Evolutionary conservation across 2,797 vertebrate species (phyloP).

Genomic region (Bucorvus abyssinicus): DNA sequence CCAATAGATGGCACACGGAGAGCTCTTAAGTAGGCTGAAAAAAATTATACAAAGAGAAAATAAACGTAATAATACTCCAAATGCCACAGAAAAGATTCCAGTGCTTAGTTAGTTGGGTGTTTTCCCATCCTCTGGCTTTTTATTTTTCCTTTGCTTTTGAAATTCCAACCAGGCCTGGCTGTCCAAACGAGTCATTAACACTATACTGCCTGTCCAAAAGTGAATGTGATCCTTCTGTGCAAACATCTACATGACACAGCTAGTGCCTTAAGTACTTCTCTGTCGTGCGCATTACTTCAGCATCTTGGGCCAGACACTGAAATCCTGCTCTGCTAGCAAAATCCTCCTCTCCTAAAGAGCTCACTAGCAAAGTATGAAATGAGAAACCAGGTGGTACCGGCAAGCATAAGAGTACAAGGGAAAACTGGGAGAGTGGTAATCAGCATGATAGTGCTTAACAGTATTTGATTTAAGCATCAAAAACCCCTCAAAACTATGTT

Average conservation of each 20-base stretch:
- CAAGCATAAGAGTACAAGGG: not conserved
- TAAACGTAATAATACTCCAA: not conserved
- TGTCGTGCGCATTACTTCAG: not conserved
- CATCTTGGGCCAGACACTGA: not conserved
- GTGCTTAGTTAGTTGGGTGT: not conserved
- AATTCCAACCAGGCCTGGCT: not conserved
- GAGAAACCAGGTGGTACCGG: not conserved
- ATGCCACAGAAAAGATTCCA: not conserved
- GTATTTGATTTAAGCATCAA: not conserved
- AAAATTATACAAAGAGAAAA: not conserved
- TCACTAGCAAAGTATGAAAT: not conserved
- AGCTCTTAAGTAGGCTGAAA: slow-evolving; percentile 5
- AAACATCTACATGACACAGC: not conserved
- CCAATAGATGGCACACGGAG: slow-evolving; percentile 53
- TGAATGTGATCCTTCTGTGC: not conserved
- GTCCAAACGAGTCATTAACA: not conserved
- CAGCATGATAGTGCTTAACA: not conserved
- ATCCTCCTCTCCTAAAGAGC: not conserved
- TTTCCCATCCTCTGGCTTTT: not conserved
- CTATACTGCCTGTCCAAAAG: not conserved
- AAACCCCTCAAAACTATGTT: not conserved
- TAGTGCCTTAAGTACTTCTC: not conserved
- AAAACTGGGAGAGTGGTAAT: not conserved
- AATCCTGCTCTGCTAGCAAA: not conserved
- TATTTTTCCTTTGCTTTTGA: not conserved